These are phyloP conservation scores for Melipona beecheii DNA, from an alignment of 2,888 invertebrate genomes.

Conservation along the genomic window DNA sequence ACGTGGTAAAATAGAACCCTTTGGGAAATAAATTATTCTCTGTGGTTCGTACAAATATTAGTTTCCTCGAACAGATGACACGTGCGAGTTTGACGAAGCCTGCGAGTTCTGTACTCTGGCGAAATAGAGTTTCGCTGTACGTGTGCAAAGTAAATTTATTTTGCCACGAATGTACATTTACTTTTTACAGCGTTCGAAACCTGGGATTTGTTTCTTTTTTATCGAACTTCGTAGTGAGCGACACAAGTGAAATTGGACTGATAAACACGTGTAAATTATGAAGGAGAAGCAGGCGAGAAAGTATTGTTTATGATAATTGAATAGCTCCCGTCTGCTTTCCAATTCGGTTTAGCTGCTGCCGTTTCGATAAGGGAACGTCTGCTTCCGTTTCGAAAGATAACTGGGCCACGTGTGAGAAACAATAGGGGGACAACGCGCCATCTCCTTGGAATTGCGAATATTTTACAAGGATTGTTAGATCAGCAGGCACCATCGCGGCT, in stretches of 20 bases:
- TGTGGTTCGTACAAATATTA: too few relatives aligned
- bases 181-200: neutral
- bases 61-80: too few relatives aligned
- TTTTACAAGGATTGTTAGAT: slow-evolving; percentile 58
- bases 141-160: neutral
- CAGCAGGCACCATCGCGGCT: neutral
- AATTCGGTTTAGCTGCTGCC: slow-evolving; percentile 47
- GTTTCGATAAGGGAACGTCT: slow-evolving; percentile 49
- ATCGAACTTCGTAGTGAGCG: neutral
- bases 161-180: too few relatives aligned
- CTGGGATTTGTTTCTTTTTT: neutral
- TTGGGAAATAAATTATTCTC: too few relatives aligned
- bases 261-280: neutral
- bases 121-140: too few relatives aligned
- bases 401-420: slow-evolving; percentile 67
- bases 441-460: slow-evolving; percentile 56
- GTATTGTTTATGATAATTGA: slow-evolving; percentile 34
- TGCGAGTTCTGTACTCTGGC: too few relatives aligned
- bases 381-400: slow-evolving; percentile 72
- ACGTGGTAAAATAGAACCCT: too few relatives aligned
- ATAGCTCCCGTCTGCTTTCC: slow-evolving; percentile 15
- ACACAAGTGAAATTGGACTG: neutral
- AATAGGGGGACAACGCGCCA: slow-evolving; percentile 26
- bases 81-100: too few relatives aligned
- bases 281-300: neutral